Conservation (phyloP, 2,797 vertebrate species). For the Thripadectes ignobilis region DNA sequence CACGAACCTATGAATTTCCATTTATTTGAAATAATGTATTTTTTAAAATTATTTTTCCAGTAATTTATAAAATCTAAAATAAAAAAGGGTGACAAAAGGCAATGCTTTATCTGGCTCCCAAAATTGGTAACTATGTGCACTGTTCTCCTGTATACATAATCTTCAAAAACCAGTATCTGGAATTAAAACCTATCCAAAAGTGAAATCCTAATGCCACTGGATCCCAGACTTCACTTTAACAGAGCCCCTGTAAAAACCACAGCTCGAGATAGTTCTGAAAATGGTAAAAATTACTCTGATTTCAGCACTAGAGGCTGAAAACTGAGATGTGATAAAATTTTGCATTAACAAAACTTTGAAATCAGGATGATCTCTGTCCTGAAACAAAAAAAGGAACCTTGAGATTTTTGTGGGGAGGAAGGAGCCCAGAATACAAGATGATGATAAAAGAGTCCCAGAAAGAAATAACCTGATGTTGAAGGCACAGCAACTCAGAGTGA, state of each 20-base stretch:
- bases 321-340: background rate
- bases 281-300: background rate
- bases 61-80: background rate
- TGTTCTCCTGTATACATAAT: background rate
- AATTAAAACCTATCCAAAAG: background rate
- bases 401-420: background rate
- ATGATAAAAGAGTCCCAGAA: background rate
- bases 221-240: background rate
- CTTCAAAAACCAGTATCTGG: background rate
- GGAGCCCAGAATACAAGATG: background rate
- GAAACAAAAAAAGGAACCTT: background rate
- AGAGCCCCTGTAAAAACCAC: background rate
- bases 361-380: background rate
- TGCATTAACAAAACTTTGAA: background rate
- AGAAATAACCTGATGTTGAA: background rate
- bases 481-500: background rate
- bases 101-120: background rate
- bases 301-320: background rate
- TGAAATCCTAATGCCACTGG: background rate
- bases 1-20: background rate
- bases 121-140: background rate
- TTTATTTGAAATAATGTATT: background rate
- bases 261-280: background rate
- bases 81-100: background rate
- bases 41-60: background rate